Percentiles rank a stretch among this genome's conserved stretches.
These are phyloP conservation scores for Columba guinea DNA, from an alignment of 2,797 vertebrate genomes.

Conservation along the genomic window DNA sequence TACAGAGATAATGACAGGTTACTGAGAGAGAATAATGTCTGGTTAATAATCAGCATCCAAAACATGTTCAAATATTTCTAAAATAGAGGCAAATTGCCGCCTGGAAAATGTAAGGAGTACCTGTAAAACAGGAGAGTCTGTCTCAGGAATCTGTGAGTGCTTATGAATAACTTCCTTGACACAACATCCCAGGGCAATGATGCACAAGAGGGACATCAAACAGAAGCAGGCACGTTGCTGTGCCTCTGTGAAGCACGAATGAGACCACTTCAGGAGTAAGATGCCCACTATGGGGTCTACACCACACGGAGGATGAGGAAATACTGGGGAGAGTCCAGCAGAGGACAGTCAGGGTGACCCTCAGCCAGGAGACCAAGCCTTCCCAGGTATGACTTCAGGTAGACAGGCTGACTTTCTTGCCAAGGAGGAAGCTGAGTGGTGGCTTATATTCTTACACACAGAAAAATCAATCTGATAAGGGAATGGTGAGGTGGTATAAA, in stretches of 20 bases:
- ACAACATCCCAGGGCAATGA: not conserved
- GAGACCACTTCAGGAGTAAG: not conserved
- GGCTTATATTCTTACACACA: not conserved
- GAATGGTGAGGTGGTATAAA: not conserved
- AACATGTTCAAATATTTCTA: not conserved
- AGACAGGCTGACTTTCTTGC: not conserved
- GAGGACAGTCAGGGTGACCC: not conserved
- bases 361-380: not conserved
- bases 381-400: not conserved
- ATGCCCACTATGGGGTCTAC: not conserved
- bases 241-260: accelerated
- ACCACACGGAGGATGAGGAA: not conserved
- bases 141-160: not conserved
- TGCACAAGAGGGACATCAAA: not conserved
- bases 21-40: not conserved
- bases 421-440: not conserved
- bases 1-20: not conserved
- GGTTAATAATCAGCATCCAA: not conserved
- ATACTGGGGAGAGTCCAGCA: not conserved
- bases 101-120: not conserved
- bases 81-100: not conserved
- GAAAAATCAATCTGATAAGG: not conserved
- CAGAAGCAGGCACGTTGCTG: accelerated
- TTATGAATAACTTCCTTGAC: not conserved
- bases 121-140: not conserved